A percentile compares a stretch with the other conserved stretches of the same genome.
These are phyloP conservation scores for Colius striatus DNA, from an alignment of 2,113 vertebrate species.

Conservation along the genomic window DNA sequence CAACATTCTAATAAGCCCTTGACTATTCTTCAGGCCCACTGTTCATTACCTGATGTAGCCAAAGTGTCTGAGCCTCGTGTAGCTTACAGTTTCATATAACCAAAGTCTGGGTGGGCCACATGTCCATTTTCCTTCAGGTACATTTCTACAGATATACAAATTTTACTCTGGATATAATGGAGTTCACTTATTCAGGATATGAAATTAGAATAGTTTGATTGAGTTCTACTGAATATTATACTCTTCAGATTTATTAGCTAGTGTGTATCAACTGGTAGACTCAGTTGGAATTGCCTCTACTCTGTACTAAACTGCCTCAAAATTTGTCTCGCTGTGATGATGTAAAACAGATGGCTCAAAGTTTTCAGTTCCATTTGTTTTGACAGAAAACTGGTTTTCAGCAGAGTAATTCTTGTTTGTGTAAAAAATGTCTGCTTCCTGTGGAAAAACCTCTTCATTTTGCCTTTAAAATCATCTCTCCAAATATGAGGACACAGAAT, in stretches of 20 bases:
- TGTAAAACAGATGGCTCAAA: conserved; percentile 36
- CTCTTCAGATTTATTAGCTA: not conserved
- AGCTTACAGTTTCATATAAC: too few relatives aligned
- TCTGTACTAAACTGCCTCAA: not conserved
- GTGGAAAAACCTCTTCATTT: not conserved
- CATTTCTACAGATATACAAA: not conserved
- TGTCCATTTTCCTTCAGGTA: too few relatives aligned
- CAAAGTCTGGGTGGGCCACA: too few relatives aligned
- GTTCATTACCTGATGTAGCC: too few relatives aligned
- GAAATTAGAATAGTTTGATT: not conserved
- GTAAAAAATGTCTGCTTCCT: conserved; percentile 6
- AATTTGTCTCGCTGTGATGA: not conserved
- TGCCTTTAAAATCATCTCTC: not conserved
- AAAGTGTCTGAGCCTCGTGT: too few relatives aligned
- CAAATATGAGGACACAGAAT: not conserved
- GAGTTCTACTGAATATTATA: not conserved
- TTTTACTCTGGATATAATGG: not conserved
- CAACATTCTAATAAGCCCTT: too few relatives aligned
- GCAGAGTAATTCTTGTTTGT: not conserved
- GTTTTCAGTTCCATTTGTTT: conserved; percentile 23
- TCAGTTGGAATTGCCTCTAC: not conserved
- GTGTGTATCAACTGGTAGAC: not conserved
- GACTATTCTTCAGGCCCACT: too few relatives aligned
- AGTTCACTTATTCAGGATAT: not conserved
- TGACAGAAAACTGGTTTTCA: conserved; percentile 37